Percentiles rank a stretch among this genome's conserved stretches.
Conservation (phyloP, 2,113 vertebrate genomes). For the Mus pahari region DNA sequence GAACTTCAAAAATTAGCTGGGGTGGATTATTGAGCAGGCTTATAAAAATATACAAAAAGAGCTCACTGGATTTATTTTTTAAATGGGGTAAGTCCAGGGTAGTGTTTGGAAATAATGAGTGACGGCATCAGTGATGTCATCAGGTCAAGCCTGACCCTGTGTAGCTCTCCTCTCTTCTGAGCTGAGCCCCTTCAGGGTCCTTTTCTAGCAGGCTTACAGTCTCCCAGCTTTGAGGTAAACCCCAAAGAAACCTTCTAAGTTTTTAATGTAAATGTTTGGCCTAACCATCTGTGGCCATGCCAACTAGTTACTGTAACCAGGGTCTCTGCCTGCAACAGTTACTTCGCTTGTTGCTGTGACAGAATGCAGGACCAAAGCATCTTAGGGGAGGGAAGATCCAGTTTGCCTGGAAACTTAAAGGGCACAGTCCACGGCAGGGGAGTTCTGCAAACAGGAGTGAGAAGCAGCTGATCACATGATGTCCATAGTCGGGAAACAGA, state of each 20-base stretch:
- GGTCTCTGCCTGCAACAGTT: fast-evolving
- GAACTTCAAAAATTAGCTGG: neutral
- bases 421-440: neutral
- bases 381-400: neutral
- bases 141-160: neutral
- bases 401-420: neutral
- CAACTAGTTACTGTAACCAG: neutral
- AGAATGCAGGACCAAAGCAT: neutral
- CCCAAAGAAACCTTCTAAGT: neutral
- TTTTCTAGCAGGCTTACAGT: neutral
- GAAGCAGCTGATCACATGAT: no score
- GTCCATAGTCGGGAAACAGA: neutral
- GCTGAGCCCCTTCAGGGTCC: neutral
- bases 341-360: neutral
- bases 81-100: neutral
- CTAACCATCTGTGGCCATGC: neutral
- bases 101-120: neutral
- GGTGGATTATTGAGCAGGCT: neutral
- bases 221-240: neutral
- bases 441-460: neutral
- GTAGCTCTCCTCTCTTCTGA: neutral
- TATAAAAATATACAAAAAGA: neutral
- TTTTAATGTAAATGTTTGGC: neutral
- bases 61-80: neutral
- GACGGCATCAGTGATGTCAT: fast-evolving